Conservation (phyloP, 1,140 invertebrate genomes). For the Philotrypesis tridentata region DNA sequence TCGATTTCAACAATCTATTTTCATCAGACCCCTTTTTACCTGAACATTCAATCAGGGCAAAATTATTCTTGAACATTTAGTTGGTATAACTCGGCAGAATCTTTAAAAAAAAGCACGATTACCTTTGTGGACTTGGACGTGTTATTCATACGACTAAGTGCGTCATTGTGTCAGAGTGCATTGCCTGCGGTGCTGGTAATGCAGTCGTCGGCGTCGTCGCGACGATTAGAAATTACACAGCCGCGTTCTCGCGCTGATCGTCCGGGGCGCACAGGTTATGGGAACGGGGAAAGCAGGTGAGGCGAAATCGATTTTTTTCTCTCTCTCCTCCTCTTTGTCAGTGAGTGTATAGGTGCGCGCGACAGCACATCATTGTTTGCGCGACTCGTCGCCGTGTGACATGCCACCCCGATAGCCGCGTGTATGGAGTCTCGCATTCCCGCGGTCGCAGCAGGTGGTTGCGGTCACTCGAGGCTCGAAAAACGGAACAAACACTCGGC, state of each 20-base stretch:
- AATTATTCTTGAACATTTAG: too few relatives aligned
- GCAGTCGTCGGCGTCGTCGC: neutral
- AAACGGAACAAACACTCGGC: constrained; percentile 34
- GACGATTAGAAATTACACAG: constrained; percentile 30
- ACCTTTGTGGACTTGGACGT: too few relatives aligned
- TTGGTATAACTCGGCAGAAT: too few relatives aligned
- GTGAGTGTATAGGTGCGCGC: neutral
- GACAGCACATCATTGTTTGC: constrained; percentile 39
- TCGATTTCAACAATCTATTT: too few relatives aligned
- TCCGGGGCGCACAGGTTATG: neutral
- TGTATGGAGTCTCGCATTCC: constrained; percentile 11
- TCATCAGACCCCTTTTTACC: too few relatives aligned
- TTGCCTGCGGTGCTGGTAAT: neutral
- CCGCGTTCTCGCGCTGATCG: neutral
- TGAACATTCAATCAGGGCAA: too few relatives aligned
- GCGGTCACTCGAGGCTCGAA: constrained; percentile 34
- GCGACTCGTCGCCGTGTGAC: neutral
- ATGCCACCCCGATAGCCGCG: constrained; percentile 52
- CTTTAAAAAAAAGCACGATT: too few relatives aligned
- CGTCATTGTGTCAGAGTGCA: constrained; percentile 16
- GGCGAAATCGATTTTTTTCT: constrained; percentile 29
- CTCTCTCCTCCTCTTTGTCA: too few relatives aligned
- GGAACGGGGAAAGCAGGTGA: constrained; percentile 40
- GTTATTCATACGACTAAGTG: neutral
- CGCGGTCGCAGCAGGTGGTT: constrained; percentile 45